Percentiles rank a stretch among this genome's conserved stretches.
Conservation (phyloP, 2,113 vertebrate genomes). For the Speoplatyrhinus poulsoni region DNA sequence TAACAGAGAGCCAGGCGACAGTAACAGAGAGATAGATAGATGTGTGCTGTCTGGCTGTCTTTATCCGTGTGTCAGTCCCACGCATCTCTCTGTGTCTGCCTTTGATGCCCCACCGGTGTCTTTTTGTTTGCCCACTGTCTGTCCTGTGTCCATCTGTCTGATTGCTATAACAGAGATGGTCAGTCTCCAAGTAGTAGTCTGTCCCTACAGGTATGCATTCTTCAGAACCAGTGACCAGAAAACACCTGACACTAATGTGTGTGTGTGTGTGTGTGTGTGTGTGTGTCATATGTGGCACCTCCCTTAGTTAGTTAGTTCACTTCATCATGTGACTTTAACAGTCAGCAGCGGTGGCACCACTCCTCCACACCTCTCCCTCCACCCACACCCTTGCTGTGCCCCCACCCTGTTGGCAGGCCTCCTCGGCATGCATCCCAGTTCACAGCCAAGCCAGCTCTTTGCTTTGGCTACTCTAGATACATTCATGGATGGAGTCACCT, state of each 20-base stretch:
- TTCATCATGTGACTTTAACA: too few species aligned
- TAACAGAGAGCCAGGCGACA: too few species aligned
- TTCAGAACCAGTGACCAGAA: not conserved
- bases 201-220: constrained; percentile 9
- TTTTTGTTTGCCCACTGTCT: not conserved
- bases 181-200: not conserved
- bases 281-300: not conserved
- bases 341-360: not conserved
- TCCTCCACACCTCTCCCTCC: constrained; percentile 22
- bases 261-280: not conserved
- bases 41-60: not conserved
- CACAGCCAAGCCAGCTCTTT: constrained; percentile 68
- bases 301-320: not conserved
- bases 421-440: constrained; percentile 62
- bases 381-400: not conserved
- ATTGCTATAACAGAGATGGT: too few species aligned
- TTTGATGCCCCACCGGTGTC: too few species aligned
- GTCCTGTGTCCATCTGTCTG: not conserved
- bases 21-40: not conserved
- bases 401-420: constrained; percentile 64
- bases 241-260: too few species aligned
- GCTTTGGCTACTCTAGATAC: constrained; percentile 66
- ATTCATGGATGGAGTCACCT: constrained; percentile 68
- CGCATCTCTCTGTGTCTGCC: not conserved
- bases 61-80: not conserved